These are phyloP conservation scores for Cybosia mesomella DNA, from an alignment of 2,888 invertebrate genomes.

Conservation along the genomic window DNA sequence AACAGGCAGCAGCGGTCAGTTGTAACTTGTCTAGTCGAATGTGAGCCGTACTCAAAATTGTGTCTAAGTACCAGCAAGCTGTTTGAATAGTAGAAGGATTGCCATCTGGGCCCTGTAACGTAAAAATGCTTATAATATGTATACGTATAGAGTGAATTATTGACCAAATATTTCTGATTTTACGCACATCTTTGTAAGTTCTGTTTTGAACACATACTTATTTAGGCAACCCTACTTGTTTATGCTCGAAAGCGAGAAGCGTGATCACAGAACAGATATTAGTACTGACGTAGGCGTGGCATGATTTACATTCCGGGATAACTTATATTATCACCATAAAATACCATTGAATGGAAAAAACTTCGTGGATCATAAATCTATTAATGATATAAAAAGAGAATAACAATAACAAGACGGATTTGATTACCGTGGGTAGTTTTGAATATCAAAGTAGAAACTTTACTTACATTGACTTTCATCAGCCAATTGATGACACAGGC, in stretches of 20 bases:
- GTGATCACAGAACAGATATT: background rate
- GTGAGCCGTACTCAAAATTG: conserved; percentile 52
- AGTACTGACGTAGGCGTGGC: too few species aligned
- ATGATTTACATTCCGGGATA: too few species aligned
- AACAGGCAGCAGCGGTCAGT: conserved; percentile 72
- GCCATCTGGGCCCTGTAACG: conserved; percentile 60
- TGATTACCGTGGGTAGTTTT: too few species aligned
- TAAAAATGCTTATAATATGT: too few species aligned
- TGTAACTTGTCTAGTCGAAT: conserved; percentile 68
- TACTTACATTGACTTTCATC: conserved; percentile 76
- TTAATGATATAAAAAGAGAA: too few species aligned
- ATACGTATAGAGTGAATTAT: background rate
- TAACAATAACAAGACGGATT: too few species aligned
- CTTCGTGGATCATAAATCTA: too few species aligned
- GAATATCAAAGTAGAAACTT: background rate
- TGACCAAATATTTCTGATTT: background rate
- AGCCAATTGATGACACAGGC: conserved; percentile 80
- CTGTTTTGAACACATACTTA: background rate
- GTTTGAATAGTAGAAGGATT: conserved; percentile 71
- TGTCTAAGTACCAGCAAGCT: conserved; percentile 75
- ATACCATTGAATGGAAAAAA: too few species aligned
- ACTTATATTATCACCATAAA: too few species aligned
- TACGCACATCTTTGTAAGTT: background rate
- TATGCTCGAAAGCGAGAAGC: background rate
- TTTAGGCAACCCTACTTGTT: background rate